Evolutionary conservation across 2,888 invertebrate genomes (phyloP), one percentile per base, ranked within the genome.

Genomic region (Polydesmus complanatus): DNA sequence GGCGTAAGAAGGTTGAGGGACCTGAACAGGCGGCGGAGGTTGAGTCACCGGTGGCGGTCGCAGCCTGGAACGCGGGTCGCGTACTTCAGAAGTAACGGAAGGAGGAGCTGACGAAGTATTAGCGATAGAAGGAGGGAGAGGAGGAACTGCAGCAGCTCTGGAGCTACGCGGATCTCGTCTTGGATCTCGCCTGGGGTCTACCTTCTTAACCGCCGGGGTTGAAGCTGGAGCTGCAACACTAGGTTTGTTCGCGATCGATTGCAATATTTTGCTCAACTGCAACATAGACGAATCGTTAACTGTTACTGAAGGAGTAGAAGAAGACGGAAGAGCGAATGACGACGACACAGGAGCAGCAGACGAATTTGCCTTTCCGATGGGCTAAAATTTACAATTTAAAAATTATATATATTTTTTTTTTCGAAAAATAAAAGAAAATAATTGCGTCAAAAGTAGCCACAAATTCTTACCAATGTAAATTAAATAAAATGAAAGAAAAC

Each of bases 231-330:
- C 54, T 49, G 53, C 18, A 3, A 37, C 21, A 25, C 48, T 56
- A 49, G 37, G 5, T 3, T 62, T 27, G 21, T 56, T 62, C n/a
- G 62, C 56, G 25, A 67, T 65, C 25, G 61, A 61, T 47, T 63
- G 63, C 52, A 68, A 55, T 64, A 67, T 67, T 58, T 65, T 64
- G 27, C 64, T 60, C 21, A 68, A 60, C 61, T 66, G 63, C 47
- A 66, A 61, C 2, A 60, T 60, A 18, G 63, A 22, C 2, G 52
- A 53, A 25, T 19, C 25, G 11, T 23, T 25, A 22, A 3, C 22
- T 3, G 8, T 25, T 37, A 37, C 8, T 37, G 37, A 37, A 37
- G 37, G 52, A 51, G 8, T 51, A 3, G 52, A 51, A 51, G 22
- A 11, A 48, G n/a, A n/a, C 14, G n/a, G n/a, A 48, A 48, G 48